Conservation (phyloP, 2,888 invertebrate genomes). For the Prenolepis imparis region DNA sequence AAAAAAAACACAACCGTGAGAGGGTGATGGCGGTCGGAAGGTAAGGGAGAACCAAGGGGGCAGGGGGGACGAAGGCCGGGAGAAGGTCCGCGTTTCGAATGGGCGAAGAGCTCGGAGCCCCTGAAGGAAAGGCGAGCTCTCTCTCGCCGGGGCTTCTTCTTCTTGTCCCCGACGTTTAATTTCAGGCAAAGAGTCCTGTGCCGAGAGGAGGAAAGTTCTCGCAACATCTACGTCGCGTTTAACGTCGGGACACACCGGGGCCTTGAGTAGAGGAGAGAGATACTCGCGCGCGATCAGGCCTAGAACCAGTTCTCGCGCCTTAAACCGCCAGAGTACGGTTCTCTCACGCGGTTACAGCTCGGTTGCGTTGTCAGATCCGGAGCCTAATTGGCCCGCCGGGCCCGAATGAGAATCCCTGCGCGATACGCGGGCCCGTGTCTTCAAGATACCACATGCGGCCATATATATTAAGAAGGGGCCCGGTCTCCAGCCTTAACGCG, state of each 20-base stretch:
- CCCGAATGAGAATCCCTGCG: conserved; percentile 71
- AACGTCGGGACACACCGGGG: conserved; percentile 65
- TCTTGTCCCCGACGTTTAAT: conserved; percentile 75
- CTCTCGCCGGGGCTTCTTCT: conserved; percentile 64
- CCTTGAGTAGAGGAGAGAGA: conserved; percentile 70
- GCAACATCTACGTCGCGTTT: conserved; percentile 71
- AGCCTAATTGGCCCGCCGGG: conserved; percentile 68
- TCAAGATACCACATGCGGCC: conserved; percentile 5
- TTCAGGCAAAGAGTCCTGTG: conserved; percentile 67
- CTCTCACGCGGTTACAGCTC: conserved; percentile 79
- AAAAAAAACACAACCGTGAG: conserved; percentile 61
- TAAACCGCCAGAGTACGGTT: conserved; percentile 77
- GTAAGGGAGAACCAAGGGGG: not conserved
- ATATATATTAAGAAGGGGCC: conserved; percentile 35
- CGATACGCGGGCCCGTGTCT: conserved; percentile 28
- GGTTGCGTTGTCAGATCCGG: conserved; percentile 61
- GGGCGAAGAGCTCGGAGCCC: conserved; percentile 48
- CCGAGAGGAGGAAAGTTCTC: conserved; percentile 60
- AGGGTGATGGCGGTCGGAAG: conserved; percentile 32
- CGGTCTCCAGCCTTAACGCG: conserved; percentile 25
- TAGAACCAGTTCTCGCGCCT: conserved; percentile 83
- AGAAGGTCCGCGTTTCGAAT: conserved; percentile 51
- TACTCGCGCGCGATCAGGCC: conserved; percentile 68
- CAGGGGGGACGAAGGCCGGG: not conserved
- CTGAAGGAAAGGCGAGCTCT: conserved; percentile 60